Percentiles rank a stretch among this genome's conserved stretches.
phyloP scores from a whole-genome alignment of 1,140 invertebrate genomes.

The Bombus soroeensis region DNA sequence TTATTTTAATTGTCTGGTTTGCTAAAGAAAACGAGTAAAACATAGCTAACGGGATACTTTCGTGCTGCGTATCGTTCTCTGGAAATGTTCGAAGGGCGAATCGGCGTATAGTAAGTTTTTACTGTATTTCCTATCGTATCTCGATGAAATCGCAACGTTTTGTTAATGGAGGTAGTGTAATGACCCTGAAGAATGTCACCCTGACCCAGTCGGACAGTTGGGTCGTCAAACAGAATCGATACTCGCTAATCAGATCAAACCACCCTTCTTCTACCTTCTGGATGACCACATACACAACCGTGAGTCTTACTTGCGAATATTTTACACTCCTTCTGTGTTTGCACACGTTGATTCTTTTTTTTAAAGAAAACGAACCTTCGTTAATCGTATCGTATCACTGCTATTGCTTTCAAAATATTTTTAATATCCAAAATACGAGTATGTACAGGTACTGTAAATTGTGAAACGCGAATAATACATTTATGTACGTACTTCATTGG shows the following conservation, averaged over 20 bases:
- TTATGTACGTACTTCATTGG: too few relatives aligned
- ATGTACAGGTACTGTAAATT: too few relatives aligned
- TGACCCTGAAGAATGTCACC: slow-evolving; percentile 76
- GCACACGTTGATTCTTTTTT: background rate
- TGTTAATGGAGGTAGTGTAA: slow-evolving; percentile 52
- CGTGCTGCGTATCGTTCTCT: background rate
- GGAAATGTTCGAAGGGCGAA: background rate
- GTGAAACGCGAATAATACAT: too few relatives aligned
- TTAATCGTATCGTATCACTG: background rate
- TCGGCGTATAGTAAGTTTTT: background rate
- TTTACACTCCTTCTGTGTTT: background rate
- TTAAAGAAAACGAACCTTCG: background rate
- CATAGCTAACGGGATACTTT: background rate
- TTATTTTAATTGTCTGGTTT: too few relatives aligned
- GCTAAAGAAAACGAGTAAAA: too few relatives aligned
- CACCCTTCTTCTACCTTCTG: slow-evolving; percentile 68
- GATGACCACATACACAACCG: slow-evolving; percentile 65
- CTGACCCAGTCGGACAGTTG: slow-evolving; percentile 78
- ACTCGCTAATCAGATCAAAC: slow-evolving; percentile 79
- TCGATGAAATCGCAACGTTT: slow-evolving; percentile 15
- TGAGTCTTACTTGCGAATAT: background rate
- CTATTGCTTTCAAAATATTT: background rate
- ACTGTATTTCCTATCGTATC: background rate
- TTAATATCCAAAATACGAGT: background rate
- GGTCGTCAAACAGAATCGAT: slow-evolving; percentile 78